A percentile compares a stretch with the other conserved stretches of the same genome.
Evolutionary conservation across 2,113 vertebrate species (phyloP).

Genomic region (Orthochromis indermauri): DNA sequence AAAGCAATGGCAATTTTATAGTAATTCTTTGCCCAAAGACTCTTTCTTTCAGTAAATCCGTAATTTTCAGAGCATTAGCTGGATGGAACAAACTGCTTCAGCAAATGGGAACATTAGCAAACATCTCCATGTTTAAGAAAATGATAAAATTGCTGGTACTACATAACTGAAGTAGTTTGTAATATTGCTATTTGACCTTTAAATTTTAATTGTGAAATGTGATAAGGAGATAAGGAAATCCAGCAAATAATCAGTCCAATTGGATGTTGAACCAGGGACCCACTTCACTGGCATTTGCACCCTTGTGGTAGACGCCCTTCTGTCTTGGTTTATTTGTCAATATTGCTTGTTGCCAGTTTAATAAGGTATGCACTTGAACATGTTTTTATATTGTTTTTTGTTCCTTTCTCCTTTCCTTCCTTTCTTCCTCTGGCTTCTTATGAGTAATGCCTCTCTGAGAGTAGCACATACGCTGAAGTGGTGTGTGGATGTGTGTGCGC

Average conservation of each 20-base stretch:
- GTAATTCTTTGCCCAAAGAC: neutral
- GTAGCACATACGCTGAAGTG: neutral
- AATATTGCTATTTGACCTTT: neutral
- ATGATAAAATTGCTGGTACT: neutral
- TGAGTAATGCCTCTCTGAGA: neutral
- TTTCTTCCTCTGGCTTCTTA: neutral
- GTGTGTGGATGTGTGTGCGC: neutral
- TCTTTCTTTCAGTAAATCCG: neutral
- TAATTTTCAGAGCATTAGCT: neutral
- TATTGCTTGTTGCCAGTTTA: neutral
- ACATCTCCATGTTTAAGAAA: neutral
- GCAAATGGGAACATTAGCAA: neutral
- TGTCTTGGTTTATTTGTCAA: neutral
- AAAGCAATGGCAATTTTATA: neutral
- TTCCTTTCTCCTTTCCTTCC: neutral
- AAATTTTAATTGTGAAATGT: neutral
- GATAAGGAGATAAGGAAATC: neutral
- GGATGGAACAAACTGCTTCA: neutral
- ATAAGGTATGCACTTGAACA: neutral
- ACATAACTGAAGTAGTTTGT: neutral
- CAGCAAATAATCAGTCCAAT: neutral
- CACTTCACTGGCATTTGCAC: neutral
- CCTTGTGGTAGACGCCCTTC: neutral
- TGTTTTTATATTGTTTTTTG: neutral
- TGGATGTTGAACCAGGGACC: neutral